A percentile compares a stretch with the other conserved stretches of the same genome.
Conservation (phyloP, 2,113 vertebrate genomes). For the Sigmodon hispidus region DNA sequence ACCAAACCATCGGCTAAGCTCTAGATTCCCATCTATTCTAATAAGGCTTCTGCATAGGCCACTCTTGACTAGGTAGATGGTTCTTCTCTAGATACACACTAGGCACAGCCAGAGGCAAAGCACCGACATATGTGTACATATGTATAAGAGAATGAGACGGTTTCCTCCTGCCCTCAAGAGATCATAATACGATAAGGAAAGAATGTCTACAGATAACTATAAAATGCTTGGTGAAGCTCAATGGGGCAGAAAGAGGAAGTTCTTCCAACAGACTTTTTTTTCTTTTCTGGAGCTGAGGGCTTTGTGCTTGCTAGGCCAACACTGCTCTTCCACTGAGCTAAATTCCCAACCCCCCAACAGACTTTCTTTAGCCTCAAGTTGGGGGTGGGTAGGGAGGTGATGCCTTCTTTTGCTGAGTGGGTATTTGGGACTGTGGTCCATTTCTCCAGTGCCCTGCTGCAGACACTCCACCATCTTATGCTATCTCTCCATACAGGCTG, state of each 20-base stretch:
- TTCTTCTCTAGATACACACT: not conserved
- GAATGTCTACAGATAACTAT: slow-evolving; percentile 40
- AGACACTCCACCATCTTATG: slow-evolving; percentile 9
- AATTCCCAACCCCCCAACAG: too few species aligned
- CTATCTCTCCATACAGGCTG: slow-evolving; percentile 55
- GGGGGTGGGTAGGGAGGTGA: not conserved
- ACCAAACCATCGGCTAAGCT: slow-evolving; percentile 5
- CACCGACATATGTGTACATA: not conserved
- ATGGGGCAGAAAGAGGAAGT: slow-evolving; percentile 57
- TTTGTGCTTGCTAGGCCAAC: too few species aligned
- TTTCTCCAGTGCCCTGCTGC: not conserved
- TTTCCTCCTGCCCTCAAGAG: slow-evolving; percentile 4
- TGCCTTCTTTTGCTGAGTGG: not conserved
- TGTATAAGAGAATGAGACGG: not conserved
- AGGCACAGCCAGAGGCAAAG: not conserved
- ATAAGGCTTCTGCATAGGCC: not conserved
- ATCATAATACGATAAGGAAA: not conserved
- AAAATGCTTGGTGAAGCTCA: slow-evolving; percentile 29
- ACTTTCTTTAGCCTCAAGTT: slow-evolving; percentile 42
- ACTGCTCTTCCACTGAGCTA: too few species aligned
- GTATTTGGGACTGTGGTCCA: not conserved
- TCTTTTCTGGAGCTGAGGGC: too few species aligned
- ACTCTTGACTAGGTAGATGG: slow-evolving; percentile 24
- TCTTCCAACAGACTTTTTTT: slow-evolving; percentile 45
- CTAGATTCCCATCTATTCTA: slow-evolving; percentile 19